Conservation (phyloP, 2,113 vertebrate species). For the Hyla sarda region DNA sequence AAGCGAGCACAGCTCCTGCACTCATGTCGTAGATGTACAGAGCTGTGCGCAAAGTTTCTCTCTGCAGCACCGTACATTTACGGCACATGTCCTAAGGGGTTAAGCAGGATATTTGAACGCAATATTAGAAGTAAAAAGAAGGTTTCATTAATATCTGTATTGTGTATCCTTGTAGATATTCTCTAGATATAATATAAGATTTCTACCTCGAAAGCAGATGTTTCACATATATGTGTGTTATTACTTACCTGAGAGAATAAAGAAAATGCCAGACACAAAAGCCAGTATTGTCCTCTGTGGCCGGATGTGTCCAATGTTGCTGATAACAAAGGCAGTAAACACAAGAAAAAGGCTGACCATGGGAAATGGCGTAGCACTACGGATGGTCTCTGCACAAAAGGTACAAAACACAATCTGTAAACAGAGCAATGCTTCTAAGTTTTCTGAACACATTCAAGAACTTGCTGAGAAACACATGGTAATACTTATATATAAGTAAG, state of each 20-base stretch:
- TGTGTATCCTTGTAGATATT: neutral
- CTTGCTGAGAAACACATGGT: neutral
- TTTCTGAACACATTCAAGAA: neutral
- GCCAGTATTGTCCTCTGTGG: slow-evolving; percentile 89
- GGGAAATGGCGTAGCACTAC: slow-evolving; percentile 88
- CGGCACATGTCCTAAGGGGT: no score
- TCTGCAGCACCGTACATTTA: no score
- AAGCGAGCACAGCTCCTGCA: no score
- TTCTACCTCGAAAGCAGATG: no score
- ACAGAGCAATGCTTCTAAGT: neutral
- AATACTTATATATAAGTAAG: neutral
- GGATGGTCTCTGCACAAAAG: slow-evolving; percentile 80
- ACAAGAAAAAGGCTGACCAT: slow-evolving; percentile 93
- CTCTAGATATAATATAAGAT: neutral
- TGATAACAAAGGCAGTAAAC: slow-evolving; percentile 90
- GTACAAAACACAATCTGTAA: slow-evolving; percentile 8
- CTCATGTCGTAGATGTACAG: no score
- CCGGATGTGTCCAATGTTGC: slow-evolving; percentile 89
- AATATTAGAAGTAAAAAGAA: no score
- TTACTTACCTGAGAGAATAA: slow-evolving; percentile 86
- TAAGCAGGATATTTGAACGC: no score
- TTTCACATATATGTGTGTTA: neutral
- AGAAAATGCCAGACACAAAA: slow-evolving; percentile 91
- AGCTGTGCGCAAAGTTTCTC: no score
- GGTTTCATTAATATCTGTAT: no score